These are phyloP conservation scores for Chunga burmeisteri DNA, from an alignment of 2,113 vertebrate species.

Conservation along the genomic window DNA sequence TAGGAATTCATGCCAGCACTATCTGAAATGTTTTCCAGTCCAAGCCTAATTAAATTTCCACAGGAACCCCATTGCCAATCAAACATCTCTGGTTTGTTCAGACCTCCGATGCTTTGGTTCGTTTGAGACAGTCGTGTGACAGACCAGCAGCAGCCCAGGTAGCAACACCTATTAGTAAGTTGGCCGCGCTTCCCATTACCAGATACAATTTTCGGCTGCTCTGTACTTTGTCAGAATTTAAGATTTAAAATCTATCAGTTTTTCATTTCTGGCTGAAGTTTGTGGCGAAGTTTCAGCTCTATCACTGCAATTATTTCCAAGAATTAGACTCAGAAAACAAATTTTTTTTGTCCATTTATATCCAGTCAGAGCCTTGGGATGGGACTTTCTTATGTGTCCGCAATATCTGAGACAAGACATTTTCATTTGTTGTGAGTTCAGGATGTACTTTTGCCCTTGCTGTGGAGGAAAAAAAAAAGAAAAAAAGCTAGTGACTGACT, in stretches of 20 bases:
- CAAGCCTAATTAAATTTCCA: neutral
- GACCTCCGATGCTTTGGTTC: neutral
- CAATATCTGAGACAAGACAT: neutral
- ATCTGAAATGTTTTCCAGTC: neutral
- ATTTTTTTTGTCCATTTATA: neutral
- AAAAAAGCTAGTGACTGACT: neutral
- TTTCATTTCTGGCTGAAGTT: neutral
- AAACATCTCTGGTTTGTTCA: neutral
- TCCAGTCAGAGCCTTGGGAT: neutral
- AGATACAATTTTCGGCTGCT: neutral
- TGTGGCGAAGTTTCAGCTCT: neutral
- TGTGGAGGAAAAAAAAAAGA: neutral
- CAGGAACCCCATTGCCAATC: neutral
- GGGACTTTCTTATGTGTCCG: neutral
- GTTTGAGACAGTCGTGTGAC: neutral
- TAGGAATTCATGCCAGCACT: neutral
- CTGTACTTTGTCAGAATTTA: neutral
- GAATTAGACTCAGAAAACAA: neutral
- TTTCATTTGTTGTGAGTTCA: neutral
- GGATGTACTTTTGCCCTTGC: neutral
- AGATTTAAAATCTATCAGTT: neutral
- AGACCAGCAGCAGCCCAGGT: neutral
- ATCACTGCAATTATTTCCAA: neutral
- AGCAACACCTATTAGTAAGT: neutral
- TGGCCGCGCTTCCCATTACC: neutral